Evolutionary conservation across 1,140 invertebrate genomes (phyloP).

Genomic region (Tetragnatha versicolor): DNA sequence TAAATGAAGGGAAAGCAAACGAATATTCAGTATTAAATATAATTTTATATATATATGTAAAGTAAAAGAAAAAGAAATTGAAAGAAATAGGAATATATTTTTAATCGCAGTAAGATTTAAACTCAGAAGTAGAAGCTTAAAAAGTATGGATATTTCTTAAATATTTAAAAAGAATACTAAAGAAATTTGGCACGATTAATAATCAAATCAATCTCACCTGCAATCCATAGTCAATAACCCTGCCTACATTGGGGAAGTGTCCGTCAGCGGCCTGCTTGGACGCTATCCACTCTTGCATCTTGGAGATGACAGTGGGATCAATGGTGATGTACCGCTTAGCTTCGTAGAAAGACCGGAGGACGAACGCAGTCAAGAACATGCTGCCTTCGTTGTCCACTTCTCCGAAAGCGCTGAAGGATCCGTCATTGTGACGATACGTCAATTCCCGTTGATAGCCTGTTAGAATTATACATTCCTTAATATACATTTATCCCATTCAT

Average conservation of each 20-base stretch:
- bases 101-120: too few relatives aligned
- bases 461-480: too few relatives aligned
- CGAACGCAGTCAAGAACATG: conserved; percentile 85
- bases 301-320: conserved; percentile 67
- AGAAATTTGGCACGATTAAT: too few relatives aligned
- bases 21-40: too few relatives aligned
- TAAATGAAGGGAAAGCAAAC: too few relatives aligned
- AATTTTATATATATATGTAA: too few relatives aligned
- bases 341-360: conserved; percentile 75
- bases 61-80: too few relatives aligned
- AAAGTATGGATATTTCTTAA: too few relatives aligned
- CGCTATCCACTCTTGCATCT: conserved; percentile 67
- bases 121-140: too few relatives aligned
- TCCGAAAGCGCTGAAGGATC: conserved; percentile 84
- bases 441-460: conserved; percentile 78
- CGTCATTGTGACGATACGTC: conserved; percentile 76
- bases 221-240: conserved; percentile 30
- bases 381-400: conserved; percentile 72
- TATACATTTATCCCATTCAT: too few relatives aligned
- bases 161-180: too few relatives aligned
- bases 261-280: conserved; percentile 42
- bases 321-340: conserved; percentile 73
- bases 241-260: conserved; percentile 47
- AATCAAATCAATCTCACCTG: conserved; percentile 30
- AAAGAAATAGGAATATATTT: too few relatives aligned